A percentile compares a stretch with the other conserved stretches of the same genome.
Conservation (phyloP, 1,140 invertebrate species). For the Vollenhovia emeryi region DNA sequence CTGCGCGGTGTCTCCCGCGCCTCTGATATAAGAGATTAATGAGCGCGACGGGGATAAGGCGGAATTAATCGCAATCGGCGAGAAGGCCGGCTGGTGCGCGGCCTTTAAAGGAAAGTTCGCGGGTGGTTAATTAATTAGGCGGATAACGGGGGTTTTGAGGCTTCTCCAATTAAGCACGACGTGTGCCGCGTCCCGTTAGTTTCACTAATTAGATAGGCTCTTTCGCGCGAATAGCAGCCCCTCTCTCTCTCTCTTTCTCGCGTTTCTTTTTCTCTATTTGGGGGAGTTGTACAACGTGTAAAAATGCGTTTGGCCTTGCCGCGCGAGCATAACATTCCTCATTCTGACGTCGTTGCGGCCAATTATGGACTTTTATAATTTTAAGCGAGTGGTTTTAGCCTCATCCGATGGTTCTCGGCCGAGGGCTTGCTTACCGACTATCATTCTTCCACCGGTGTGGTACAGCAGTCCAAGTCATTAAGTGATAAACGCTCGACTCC, state of each 20-base stretch:
- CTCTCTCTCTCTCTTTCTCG: neutral
- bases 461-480: constrained; percentile 59
- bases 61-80: constrained; percentile 43
- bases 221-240: neutral
- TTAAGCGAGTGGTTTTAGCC: constrained; percentile 54
- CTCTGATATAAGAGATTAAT: neutral
- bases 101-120: constrained; percentile 52
- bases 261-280: neutral
- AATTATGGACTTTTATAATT: constrained; percentile 55
- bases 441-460: constrained; percentile 24
- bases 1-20: neutral
- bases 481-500: constrained; percentile 64
- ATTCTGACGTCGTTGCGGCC: constrained; percentile 50
- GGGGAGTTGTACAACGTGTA: neutral
- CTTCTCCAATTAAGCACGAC: constrained; percentile 43
- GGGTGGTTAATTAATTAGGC: constrained; percentile 55
- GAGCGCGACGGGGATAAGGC: neutral
- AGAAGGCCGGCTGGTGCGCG: neutral
- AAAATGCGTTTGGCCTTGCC: constrained; percentile 44
- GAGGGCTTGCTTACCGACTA: constrained; percentile 39
- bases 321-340: constrained; percentile 22
- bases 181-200: constrained; percentile 45
- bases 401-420: constrained; percentile 52
- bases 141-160: constrained; percentile 45
- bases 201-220: constrained; percentile 49